Evolutionary conservation across 1,140 invertebrate species (phyloP).

Genomic region (Schlechtendalia chinensis): DNA sequence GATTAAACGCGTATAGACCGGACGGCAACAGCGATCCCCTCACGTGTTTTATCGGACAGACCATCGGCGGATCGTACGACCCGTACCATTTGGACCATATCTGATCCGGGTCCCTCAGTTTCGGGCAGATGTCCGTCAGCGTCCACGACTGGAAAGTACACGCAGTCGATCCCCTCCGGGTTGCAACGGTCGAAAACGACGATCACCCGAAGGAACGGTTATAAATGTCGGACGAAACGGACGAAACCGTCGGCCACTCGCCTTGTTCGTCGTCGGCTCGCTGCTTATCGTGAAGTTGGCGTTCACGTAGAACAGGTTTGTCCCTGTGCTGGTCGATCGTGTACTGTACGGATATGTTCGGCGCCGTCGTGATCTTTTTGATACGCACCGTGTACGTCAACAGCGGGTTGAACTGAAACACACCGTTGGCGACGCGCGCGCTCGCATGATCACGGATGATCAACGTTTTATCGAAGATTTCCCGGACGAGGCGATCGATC

Average conservation of each 20-base stretch:
- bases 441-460: too few relatives aligned
- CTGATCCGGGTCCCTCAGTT: conserved; percentile 11
- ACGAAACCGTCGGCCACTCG: too few relatives aligned
- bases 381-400: neutral
- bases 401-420: neutral
- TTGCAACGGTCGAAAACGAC: conserved; percentile 23
- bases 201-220: neutral
- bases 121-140: neutral
- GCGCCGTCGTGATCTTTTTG: neutral
- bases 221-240: too few relatives aligned
- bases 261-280: too few relatives aligned
- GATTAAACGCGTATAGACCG: too few relatives aligned
- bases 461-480: too few relatives aligned
- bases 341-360: neutral
- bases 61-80: conserved; percentile 10
- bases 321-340: neutral
- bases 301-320: neutral
- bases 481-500: too few relatives aligned
- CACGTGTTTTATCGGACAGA: conserved; percentile 38
- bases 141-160: conserved; percentile 43
- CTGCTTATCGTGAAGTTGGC: neutral
- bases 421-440: too few relatives aligned
- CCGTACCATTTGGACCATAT: conserved; percentile 6
- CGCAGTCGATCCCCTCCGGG: conserved; percentile 21
- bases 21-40: neutral